Evolutionary conservation across 2,888 invertebrate genomes (phyloP).

Genomic region (Psococerastis gibbosa): DNA sequence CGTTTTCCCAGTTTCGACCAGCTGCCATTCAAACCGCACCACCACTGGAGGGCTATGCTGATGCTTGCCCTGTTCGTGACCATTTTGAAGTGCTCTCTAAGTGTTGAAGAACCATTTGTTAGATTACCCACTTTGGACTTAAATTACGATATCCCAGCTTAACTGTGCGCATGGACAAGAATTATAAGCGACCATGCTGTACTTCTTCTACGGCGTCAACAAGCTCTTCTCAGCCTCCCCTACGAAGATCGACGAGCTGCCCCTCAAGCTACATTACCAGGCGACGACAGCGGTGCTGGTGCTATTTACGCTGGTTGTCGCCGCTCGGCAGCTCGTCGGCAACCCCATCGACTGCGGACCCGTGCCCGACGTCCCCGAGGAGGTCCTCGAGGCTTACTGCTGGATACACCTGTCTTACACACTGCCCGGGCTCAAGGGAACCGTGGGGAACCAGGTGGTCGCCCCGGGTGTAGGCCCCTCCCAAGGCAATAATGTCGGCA

Average conservation of each 20-base stretch:
- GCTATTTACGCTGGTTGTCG: conserved; percentile 66
- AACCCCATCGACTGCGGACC: conserved; percentile 40
- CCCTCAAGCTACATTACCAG: conserved; percentile 67
- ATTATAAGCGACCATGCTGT: no score
- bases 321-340: conserved; percentile 72
- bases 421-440: conserved; percentile 57
- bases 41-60: no score
- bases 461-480: conserved; percentile 52
- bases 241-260: conserved; percentile 58
- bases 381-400: conserved; percentile 80
- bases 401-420: conserved; percentile 90
- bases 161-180: no score
- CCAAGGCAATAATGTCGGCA: conserved; percentile 21
- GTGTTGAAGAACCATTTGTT: no score
- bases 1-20: no score
- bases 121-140: no score
- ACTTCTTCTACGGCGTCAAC: conserved; percentile 15
- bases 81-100: no score
- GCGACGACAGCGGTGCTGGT: conserved; percentile 65
- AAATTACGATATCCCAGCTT: no score
- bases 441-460: conserved; percentile 56
- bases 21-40: no score
- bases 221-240: conserved; percentile 41
- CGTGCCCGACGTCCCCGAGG: conserved; percentile 64
- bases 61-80: no score